Conservation (phyloP, 2,113 vertebrate species). For the Ranitomeya variabilis region DNA sequence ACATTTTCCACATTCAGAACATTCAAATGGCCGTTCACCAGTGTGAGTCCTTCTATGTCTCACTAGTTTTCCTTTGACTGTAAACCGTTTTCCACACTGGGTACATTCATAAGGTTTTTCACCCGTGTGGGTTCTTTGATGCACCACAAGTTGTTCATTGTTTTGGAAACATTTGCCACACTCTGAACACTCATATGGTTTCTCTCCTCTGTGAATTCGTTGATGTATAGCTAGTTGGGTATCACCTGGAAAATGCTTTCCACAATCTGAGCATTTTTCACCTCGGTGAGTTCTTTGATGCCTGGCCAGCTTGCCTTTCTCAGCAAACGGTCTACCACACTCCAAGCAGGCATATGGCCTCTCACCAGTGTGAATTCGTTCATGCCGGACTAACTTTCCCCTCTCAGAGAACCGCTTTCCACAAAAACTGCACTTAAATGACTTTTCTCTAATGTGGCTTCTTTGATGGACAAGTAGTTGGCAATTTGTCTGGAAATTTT, state of each 20-base stretch:
- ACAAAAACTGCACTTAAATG: slow-evolving; percentile 55
- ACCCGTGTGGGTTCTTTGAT: slow-evolving; percentile 45
- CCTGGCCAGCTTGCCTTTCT: slow-evolving; percentile 5
- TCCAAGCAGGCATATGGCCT: slow-evolving; percentile 65
- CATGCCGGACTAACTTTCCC: slow-evolving; percentile 34
- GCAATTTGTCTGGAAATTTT: background rate
- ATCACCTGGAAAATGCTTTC: slow-evolving; percentile 65
- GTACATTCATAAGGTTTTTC: slow-evolving; percentile 64
- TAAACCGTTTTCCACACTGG: slow-evolving; percentile 55
- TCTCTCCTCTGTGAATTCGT: slow-evolving; percentile 62
- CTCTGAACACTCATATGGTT: slow-evolving; percentile 65
- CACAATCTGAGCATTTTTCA: slow-evolving; percentile 65
- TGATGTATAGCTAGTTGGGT: slow-evolving; percentile 60
- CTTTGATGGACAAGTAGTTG: slow-evolving; percentile 61
- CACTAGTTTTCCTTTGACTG: background rate
- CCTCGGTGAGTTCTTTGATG: slow-evolving; percentile 64
- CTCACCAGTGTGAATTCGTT: slow-evolving; percentile 69
- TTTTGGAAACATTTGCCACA: slow-evolving; percentile 63
- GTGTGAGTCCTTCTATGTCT: slow-evolving; percentile 61
- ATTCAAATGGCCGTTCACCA: slow-evolving; percentile 56
- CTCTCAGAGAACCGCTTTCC: slow-evolving; percentile 65
- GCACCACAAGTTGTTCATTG: slow-evolving; percentile 61
- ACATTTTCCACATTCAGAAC: slow-evolving; percentile 57
- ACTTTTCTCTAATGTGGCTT: slow-evolving; percentile 61
- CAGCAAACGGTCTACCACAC: slow-evolving; percentile 64